Evolutionary conservation across 2,113 vertebrate species (phyloP).

Genomic region (Glaucidium brasilianum): DNA sequence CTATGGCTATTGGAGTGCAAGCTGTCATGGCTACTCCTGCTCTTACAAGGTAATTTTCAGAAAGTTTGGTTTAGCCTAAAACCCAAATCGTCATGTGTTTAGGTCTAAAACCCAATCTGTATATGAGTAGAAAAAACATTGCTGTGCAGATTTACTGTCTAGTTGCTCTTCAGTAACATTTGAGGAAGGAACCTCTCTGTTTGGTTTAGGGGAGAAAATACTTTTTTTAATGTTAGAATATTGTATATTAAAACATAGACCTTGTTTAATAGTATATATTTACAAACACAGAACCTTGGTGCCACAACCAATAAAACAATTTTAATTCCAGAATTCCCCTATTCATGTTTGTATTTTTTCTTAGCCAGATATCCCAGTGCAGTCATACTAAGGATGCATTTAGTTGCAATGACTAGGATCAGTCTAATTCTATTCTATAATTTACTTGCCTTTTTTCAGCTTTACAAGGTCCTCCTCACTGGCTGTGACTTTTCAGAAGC

Average conservation of each 20-base stretch:
- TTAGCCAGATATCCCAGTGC: not conserved
- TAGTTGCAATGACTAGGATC: not conserved
- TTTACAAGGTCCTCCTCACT: not conserved
- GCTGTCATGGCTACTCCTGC: slow-evolving; percentile 86
- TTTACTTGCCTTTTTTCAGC: not conserved
- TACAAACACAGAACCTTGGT: not conserved
- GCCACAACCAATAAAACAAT: not conserved
- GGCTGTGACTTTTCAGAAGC: not conserved
- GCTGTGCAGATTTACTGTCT: not conserved
- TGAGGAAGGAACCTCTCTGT: not conserved
- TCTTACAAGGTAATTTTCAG: slow-evolving; percentile 78
- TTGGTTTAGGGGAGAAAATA: not conserved
- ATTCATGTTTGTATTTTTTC: not conserved
- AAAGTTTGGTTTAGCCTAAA: not conserved
- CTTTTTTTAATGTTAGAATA: not conserved
- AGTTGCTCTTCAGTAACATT: not conserved
- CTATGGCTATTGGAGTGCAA: slow-evolving; percentile 88
- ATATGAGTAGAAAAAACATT: not conserved
- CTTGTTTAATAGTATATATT: not conserved
- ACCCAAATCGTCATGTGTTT: not conserved
- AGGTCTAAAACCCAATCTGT: not conserved
- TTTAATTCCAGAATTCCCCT: not conserved
- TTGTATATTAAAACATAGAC: not conserved
- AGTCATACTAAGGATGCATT: not conserved
- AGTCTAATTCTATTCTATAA: not conserved